These are phyloP conservation scores for Chaenodraco wilsoni DNA, from an alignment of 2,797 vertebrate species.

Conservation along the genomic window DNA sequence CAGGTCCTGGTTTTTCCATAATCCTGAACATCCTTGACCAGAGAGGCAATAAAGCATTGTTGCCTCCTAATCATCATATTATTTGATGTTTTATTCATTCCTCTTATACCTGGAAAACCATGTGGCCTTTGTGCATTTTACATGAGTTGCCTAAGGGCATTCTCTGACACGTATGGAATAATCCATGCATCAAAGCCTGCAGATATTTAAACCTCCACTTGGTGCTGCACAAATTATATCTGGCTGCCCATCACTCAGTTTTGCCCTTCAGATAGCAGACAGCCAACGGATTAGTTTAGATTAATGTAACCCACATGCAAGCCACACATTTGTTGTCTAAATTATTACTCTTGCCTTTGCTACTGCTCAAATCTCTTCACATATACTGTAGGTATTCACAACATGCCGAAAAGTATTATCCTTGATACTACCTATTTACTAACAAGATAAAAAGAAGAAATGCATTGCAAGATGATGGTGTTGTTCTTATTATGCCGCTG, in stretches of 20 bases:
- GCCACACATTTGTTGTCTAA: too few relatives aligned
- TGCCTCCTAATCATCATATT: constrained; percentile 60
- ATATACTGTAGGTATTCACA: too few relatives aligned
- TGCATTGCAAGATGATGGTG: too few relatives aligned
- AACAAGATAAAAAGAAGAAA: too few relatives aligned
- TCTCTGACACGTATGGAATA: constrained; percentile 51
- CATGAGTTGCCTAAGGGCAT: constrained; percentile 56
- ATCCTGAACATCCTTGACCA: constrained; percentile 32
- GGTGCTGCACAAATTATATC: constrained; percentile 7
- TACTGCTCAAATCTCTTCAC: too few relatives aligned
- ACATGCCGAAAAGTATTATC: too few relatives aligned
- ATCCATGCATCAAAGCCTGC: constrained; percentile 38
- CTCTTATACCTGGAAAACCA: constrained; percentile 51
- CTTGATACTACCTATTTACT: too few relatives aligned
- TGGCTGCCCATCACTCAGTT: constrained; percentile 7
- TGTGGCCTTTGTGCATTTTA: constrained; percentile 63
- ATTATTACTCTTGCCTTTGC: too few relatives aligned
- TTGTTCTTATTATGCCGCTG: too few relatives aligned
- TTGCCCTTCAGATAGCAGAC: background rate
- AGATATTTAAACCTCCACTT: constrained; percentile 38
- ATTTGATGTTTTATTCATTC: constrained; percentile 76
- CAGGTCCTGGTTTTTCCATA: constrained; percentile 12
- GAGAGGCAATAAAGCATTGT: constrained; percentile 41
- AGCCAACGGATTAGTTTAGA: background rate
- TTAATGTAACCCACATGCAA: background rate